Evolutionary conservation across 2,113 vertebrate genomes (phyloP), one percentile per base, ranked within the genome.

Genomic region (Calonectris borealis): DNA sequence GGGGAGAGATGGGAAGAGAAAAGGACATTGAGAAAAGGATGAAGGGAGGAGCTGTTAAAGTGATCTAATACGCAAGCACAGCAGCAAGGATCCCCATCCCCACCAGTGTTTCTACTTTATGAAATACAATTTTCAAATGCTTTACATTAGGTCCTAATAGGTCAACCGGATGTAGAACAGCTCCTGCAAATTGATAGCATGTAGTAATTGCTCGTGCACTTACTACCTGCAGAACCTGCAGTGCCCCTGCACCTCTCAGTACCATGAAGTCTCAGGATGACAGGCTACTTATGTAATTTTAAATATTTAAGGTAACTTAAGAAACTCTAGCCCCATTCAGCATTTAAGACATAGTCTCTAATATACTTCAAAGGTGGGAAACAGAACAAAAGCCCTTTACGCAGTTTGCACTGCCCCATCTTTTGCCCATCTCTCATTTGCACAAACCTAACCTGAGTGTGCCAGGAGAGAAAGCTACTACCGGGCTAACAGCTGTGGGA

Each of bases 221-320:
- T 93, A 70, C 4, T 49, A 91, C 89, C 84, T 89, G 52, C 68
- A 79, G 77, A 83, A 86, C 64, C 55, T 57, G 62, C 58, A 91
- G 34, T 29, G 69, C 52, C 86, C 62, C 32, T 61, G 46, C 62
- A 65, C 9, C 66, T 72, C 86, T 76, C 69, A 48, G 52, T 1
- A 36, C 52, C n/a, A 36, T 21, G 26, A 70, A 49, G 61, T 20
- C 78, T 90, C 46, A 16, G 65, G 36, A 82, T 42, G 49, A 87
- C 36, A 81, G 31, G 20, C 54, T 87, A 46, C 70, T n/a, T 61
- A n/a, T 27, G 48, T 69, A 1, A 49, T 57, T 88, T 85, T 27
- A 88, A 96, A 82, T 89, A 93, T 80, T 86, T 73, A 93, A 93
- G 70, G 84, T 27, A 80, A 83, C 13, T 78, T 66, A 77, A 82